Conservation (phyloP, 1,140 invertebrate species). For the Drosophila rufa region DNA sequence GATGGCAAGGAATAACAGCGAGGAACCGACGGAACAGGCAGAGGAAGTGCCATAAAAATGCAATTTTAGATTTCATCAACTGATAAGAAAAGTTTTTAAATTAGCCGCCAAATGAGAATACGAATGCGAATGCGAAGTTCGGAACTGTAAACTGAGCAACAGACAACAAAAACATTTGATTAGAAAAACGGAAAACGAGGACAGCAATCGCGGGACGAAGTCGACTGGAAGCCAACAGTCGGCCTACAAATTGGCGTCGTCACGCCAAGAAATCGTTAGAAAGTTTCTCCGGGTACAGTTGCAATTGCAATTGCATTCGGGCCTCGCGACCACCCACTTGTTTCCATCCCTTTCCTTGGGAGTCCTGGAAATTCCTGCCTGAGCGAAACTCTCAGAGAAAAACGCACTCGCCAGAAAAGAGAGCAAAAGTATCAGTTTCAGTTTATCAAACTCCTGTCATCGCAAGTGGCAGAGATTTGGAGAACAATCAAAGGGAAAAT, state of each 20-base stretch:
- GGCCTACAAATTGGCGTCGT: constrained; percentile 71
- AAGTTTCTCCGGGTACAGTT: constrained; percentile 51
- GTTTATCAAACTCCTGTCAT: constrained; percentile 69
- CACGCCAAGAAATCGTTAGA: constrained; percentile 79
- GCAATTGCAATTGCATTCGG: constrained; percentile 31
- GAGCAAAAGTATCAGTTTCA: constrained; percentile 74
- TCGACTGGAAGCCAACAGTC: constrained; percentile 26
- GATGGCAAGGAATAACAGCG: constrained; percentile 7
- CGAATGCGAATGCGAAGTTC: constrained; percentile 61
- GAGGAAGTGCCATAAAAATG: constrained; percentile 81
- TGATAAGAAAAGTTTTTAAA: constrained; percentile 84
- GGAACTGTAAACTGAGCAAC: constrained; percentile 77
- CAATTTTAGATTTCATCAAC: constrained; percentile 83
- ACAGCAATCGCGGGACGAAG: constrained; percentile 24
- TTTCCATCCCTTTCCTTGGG: constrained; percentile 33
- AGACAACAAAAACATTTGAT: constrained; percentile 64
- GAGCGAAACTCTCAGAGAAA: constrained; percentile 11
- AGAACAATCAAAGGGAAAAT: constrained; percentile 59
- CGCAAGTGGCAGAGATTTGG: constrained; percentile 62
- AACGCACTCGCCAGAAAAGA: constrained; percentile 31
- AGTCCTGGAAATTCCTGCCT: constrained; percentile 19
- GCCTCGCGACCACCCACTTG: constrained; percentile 3
- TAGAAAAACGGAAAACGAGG: constrained; percentile 68
- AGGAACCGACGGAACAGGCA: constrained; percentile 3
- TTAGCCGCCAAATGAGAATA: constrained; percentile 71